Evolutionary conservation across 2,797 vertebrate species (phyloP).

Genomic region (Okamejei kenojei): DNA sequence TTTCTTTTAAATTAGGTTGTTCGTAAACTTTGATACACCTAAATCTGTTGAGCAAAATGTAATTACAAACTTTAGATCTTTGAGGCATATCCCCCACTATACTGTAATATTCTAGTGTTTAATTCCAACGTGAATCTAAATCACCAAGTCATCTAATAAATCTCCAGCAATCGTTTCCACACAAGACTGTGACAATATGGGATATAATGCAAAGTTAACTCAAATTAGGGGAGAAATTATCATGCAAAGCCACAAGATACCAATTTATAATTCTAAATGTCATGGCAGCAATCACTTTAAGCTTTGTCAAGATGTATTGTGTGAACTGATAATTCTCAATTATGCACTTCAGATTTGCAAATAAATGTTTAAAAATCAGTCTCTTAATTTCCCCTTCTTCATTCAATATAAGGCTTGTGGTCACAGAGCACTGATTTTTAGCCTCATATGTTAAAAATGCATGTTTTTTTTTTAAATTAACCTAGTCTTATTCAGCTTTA

Average conservation of each 20-base stretch:
- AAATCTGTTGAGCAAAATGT: neutral
- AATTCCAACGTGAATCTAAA: neutral
- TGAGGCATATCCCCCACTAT: neutral
- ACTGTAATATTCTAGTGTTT: neutral
- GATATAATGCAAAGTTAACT: neutral
- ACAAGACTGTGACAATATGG: neutral
- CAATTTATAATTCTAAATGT: neutral
- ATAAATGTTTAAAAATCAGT: neutral
- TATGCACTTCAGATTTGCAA: neutral
- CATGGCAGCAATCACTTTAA: neutral
- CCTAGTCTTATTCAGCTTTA: neutral
- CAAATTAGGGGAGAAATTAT: neutral
- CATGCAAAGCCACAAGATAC: neutral
- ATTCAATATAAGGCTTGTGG: neutral
- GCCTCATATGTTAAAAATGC: too few species aligned
- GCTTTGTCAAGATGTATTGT: neutral
- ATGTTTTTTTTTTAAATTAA: neutral
- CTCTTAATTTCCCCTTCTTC: neutral
- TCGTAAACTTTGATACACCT: neutral
- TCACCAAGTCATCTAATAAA: neutral
- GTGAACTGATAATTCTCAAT: neutral
- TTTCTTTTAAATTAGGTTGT: neutral
- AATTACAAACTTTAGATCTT: neutral
- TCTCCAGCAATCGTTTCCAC: neutral
- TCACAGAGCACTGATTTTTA: neutral